Conservation (phyloP, 2,888 invertebrate genomes). For the Ypsolopha scabrella region DNA sequence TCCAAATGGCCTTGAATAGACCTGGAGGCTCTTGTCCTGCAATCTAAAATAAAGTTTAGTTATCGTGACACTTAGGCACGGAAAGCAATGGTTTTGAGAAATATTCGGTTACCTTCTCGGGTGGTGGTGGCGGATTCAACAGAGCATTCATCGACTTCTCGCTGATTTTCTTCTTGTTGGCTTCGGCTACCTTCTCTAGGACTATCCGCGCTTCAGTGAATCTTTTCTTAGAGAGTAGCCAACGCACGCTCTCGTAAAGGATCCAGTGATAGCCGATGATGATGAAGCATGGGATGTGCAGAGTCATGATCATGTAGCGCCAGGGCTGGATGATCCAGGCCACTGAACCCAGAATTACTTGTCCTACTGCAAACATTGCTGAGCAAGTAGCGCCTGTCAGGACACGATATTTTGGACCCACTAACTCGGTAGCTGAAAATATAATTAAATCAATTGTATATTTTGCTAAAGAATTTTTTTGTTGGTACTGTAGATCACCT, state of each 20-base stretch:
- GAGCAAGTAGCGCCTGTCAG: constrained; percentile 76
- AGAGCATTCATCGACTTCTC: constrained; percentile 59
- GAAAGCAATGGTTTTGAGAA: background rate
- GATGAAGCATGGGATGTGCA: constrained; percentile 77
- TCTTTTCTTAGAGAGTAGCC: constrained; percentile 78
- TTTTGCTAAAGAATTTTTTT: too few species aligned
- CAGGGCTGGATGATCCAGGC: constrained; percentile 79
- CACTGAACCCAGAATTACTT: constrained; percentile 73
- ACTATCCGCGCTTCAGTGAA: constrained; percentile 72
- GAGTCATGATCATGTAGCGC: constrained; percentile 73
- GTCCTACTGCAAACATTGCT: constrained; percentile 79
- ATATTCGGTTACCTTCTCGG: background rate
- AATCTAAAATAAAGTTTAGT: background rate
- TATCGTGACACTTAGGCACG: background rate
- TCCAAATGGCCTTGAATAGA: constrained; percentile 38
- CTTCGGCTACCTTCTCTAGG: constrained; percentile 70
- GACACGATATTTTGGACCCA: constrained; percentile 79
- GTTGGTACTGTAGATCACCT: too few species aligned
- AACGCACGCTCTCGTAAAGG: constrained; percentile 76
- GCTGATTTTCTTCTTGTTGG: constrained; percentile 70
- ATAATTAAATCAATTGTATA: background rate
- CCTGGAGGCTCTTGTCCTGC: background rate
- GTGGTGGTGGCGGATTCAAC: constrained; percentile 37
- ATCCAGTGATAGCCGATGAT: constrained; percentile 76
- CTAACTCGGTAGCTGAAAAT: constrained; percentile 76